Evolutionary conservation across 2,113 vertebrate genomes (phyloP).

Genomic region (Maccullochella peelii): DNA sequence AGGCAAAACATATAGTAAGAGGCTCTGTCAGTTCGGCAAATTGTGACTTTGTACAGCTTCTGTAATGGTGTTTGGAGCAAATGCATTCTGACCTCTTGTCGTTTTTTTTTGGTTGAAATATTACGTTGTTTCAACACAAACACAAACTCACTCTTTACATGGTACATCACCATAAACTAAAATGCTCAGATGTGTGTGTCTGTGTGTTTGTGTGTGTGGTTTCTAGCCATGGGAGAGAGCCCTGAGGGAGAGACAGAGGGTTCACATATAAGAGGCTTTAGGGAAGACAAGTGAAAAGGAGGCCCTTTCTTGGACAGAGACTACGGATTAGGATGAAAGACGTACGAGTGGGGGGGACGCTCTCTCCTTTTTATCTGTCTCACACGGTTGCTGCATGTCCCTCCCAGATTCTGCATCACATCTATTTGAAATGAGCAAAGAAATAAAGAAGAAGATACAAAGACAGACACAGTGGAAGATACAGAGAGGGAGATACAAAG

Average conservation of each 20-base stretch:
- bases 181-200: slow-evolving; percentile 54
- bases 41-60: slow-evolving; percentile 24
- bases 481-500: slow-evolving; percentile 16
- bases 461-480: slow-evolving; percentile 22
- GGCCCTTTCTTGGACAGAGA: slow-evolving; percentile 83
- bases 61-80: slow-evolving; percentile 24
- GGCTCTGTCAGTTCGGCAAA: slow-evolving; percentile 64
- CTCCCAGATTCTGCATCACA: slow-evolving; percentile 57
- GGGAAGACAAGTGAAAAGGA: slow-evolving; percentile 81
- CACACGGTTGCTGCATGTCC: slow-evolving; percentile 65
- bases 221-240: slow-evolving; percentile 77
- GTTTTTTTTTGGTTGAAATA: slow-evolving; percentile 20
- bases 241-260: slow-evolving; percentile 68
- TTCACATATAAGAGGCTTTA: slow-evolving; percentile 83
- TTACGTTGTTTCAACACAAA: slow-evolving; percentile 30
- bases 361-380: slow-evolving; percentile 70
- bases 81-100: slow-evolving; percentile 53
- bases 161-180: slow-evolving; percentile 25
- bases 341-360: slow-evolving; percentile 78
- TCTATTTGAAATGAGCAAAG: slow-evolving; percentile 47
- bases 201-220: slow-evolving; percentile 36
- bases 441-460: slow-evolving; percentile 40
- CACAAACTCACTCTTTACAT: slow-evolving; percentile 1
- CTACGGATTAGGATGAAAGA: slow-evolving; percentile 81
- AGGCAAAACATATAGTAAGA: slow-evolving; percentile 62